A percentile compares a stretch with the other conserved stretches of the same genome.
These are phyloP conservation scores for Autographa gamma DNA, from an alignment of 2,888 invertebrate genomes.

Conservation along the genomic window DNA sequence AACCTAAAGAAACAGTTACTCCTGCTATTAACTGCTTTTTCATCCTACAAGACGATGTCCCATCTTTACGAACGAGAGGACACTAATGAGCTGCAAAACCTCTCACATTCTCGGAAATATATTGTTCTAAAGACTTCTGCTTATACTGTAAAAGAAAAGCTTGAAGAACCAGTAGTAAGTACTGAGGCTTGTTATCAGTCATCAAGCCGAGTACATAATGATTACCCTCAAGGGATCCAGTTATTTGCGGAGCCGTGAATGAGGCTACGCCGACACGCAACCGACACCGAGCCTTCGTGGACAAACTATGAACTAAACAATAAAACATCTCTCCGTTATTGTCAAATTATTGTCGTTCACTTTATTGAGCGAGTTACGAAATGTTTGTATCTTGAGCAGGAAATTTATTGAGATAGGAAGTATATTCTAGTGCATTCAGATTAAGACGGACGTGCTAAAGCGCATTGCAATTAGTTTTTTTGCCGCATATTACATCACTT, in stretches of 20 bases:
- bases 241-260: slow-evolving; percentile 50
- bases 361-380: neutral
- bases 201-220: slow-evolving; percentile 53
- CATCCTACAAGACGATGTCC: neutral
- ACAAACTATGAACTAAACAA: slow-evolving; percentile 29
- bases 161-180: slow-evolving; percentile 6
- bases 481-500: slow-evolving; percentile 2
- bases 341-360: slow-evolving; percentile 3
- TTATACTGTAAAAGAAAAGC: neutral
- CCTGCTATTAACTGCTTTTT: neutral
- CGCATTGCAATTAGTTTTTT: slow-evolving; percentile 12
- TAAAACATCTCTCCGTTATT: slow-evolving; percentile 12
- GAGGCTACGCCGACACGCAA: slow-evolving; percentile 49
- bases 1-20: neutral
- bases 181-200: slow-evolving; percentile 42
- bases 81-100: slow-evolving; percentile 2
- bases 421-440: slow-evolving; percentile 11
- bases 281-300: slow-evolving; percentile 16
- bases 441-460: slow-evolving; percentile 13
- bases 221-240: slow-evolving; percentile 44
- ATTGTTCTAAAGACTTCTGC: neutral
- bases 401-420: slow-evolving; percentile 17
- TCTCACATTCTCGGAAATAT: neutral
- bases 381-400: slow-evolving; percentile 14
- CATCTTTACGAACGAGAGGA: neutral